phyloP scores from a whole-genome alignment of 2,888 invertebrate genomes.

The Volucella inflata region DNA sequence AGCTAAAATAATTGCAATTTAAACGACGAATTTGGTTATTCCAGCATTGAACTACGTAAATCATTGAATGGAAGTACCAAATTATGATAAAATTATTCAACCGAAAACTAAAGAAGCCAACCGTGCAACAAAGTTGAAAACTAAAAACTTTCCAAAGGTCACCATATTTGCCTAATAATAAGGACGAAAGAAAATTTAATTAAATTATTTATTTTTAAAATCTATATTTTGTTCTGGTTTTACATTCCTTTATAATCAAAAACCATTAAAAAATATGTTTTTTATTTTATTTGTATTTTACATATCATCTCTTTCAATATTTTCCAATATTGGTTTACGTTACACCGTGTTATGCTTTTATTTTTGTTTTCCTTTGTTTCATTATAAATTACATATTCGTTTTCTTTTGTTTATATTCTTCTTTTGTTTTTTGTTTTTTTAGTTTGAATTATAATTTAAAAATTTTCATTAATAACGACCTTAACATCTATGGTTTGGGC shows the following conservation, averaged over 20 bases:
- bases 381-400: slow-evolving; percentile 76
- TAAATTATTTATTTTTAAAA: slow-evolving; percentile 75
- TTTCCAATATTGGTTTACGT: slow-evolving; percentile 74
- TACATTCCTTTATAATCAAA: slow-evolving; percentile 75
- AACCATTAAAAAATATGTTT: slow-evolving; percentile 76
- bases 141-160: no score
- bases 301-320: slow-evolving; percentile 75
- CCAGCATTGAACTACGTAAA: no score
- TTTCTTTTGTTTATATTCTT: slow-evolving; percentile 76
- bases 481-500: slow-evolving; percentile 76
- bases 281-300: slow-evolving; percentile 75
- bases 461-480: slow-evolving; percentile 79
- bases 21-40: no score
- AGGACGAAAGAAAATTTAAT: slow-evolving; percentile 38
- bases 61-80: no score
- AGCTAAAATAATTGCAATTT: no score
- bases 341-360: slow-evolving; percentile 70
- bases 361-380: slow-evolving; percentile 67
- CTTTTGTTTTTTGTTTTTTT: slow-evolving; percentile 76
- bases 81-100: no score
- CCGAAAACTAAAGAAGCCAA: background rate
- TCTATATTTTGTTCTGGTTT: slow-evolving; percentile 75
- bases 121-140: no score
- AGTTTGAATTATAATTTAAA: slow-evolving; percentile 80
- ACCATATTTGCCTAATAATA: background rate